A percentile compares a stretch with the other conserved stretches of the same genome.
Evolutionary conservation across 2,888 invertebrate genomes (phyloP).

Genomic region (Lasioglossum villosulum): DNA sequence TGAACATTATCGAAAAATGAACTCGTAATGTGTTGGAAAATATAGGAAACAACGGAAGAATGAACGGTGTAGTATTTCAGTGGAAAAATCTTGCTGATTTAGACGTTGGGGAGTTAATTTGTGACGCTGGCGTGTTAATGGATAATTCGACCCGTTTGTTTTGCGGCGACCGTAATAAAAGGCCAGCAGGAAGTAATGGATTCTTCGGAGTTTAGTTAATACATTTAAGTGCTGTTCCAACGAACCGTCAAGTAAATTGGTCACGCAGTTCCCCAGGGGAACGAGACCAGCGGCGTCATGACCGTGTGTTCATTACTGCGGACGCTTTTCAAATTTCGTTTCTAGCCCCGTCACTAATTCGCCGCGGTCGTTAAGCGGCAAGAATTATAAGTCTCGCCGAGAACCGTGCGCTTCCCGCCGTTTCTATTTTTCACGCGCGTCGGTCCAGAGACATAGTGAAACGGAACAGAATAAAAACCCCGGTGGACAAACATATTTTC

Average conservation of each 20-base stretch:
- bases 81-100: neutral
- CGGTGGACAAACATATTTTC: neutral
- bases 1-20: neutral
- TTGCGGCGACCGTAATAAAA: neutral
- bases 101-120: neutral
- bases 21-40: neutral
- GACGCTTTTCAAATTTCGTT: slow-evolving; percentile 35
- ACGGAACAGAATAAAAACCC: neutral
- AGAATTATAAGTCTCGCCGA: slow-evolving; percentile 20
- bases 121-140: neutral
- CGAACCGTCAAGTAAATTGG: slow-evolving; percentile 4
- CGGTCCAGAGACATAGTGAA: neutral
- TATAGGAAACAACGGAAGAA: neutral
- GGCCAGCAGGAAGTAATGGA: slow-evolving; percentile 2
- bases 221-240: neutral
- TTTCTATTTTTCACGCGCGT: neutral
- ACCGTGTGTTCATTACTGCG: slow-evolving; percentile 22
- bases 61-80: neutral
- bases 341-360: slow-evolving; percentile 21
- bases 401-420: neutral
- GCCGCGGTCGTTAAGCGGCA: slow-evolving; percentile 15
- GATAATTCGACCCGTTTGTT: neutral
- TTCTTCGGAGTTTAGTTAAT: slow-evolving; percentile 8
- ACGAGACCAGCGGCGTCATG: neutral
- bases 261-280: slow-evolving; percentile 2